Conservation (phyloP, 2,113 vertebrate genomes). For the Gallinago media region DNA sequence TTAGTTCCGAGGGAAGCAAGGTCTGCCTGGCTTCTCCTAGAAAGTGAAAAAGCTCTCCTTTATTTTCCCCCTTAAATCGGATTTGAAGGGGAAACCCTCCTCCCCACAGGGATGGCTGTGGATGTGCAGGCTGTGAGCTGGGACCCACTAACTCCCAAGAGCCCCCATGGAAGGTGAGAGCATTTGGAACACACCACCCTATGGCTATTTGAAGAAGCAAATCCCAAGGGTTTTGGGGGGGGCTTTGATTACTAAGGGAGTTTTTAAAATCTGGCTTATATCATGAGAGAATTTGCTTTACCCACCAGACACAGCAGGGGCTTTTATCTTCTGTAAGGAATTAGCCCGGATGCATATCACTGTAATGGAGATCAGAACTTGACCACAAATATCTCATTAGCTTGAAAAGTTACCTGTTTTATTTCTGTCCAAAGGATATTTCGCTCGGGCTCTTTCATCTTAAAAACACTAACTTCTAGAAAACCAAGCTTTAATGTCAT, state of each 20-base stretch:
- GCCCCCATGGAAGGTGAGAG: background rate
- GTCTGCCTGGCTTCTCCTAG: background rate
- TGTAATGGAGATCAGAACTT: background rate
- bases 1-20: background rate
- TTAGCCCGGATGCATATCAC: background rate
- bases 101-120: background rate
- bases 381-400: background rate
- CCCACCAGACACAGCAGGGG: background rate
- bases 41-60: background rate
- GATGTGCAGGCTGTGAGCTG: background rate
- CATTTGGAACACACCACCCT: background rate
- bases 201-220: background rate
- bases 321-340: slow-evolving; percentile 1
- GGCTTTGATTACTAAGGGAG: background rate
- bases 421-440: slow-evolving; percentile 4
- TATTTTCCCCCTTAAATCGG: background rate
- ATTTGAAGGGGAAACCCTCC: background rate
- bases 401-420: background rate
- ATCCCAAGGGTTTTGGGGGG: background rate
- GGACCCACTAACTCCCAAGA: background rate
- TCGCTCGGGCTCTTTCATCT: slow-evolving; percentile 20
- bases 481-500: slow-evolving; percentile 24
- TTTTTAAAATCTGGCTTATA: background rate
- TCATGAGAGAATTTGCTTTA: background rate
- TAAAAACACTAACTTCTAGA: background rate